These are phyloP conservation scores for Drosophila simulans DNA, from an alignment of 1,140 invertebrate species.

Conservation along the genomic window DNA sequence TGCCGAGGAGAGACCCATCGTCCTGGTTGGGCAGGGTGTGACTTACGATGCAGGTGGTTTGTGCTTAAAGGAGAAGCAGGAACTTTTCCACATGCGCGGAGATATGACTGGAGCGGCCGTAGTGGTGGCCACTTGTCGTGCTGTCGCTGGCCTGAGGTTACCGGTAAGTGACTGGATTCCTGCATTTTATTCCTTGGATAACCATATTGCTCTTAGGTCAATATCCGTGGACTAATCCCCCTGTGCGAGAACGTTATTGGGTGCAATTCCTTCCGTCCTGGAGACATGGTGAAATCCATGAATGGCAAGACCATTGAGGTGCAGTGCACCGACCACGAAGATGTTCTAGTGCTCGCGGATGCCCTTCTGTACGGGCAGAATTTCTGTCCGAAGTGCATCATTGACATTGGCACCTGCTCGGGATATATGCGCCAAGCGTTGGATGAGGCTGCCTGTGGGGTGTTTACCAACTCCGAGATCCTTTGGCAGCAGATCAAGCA, in stretches of 20 bases:
- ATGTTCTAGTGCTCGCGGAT: constrained; percentile 94
- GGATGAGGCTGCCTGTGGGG: constrained; percentile 90
- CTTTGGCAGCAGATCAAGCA: constrained; percentile 88
- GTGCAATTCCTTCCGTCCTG: constrained; percentile 93
- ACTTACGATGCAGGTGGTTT: constrained; percentile 97
- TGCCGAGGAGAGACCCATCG: constrained; percentile 85
- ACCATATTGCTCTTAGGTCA: constrained; percentile 87
- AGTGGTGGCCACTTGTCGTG: constrained; percentile 90
- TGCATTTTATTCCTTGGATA: constrained; percentile 63
- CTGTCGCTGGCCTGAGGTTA: constrained; percentile 89
- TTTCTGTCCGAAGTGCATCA: constrained; percentile 88
- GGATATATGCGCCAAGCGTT: constrained; percentile 90
- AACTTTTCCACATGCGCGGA: constrained; percentile 90
- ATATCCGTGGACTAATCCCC: constrained; percentile 91
- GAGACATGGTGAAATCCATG: constrained; percentile 93
- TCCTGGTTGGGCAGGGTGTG: constrained; percentile 94
- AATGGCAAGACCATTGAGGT: constrained; percentile 96
- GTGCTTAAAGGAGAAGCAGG: constrained; percentile 61
- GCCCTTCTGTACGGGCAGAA: constrained; percentile 92
- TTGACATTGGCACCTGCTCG: constrained; percentile 95
- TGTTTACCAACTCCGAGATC: constrained; percentile 90
- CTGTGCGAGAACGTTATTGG: constrained; percentile 95
- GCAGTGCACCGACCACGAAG: constrained; percentile 97
- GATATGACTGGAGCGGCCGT: constrained; percentile 97
- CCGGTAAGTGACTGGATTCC: constrained; percentile 80